Percentiles rank a stretch among this genome's conserved stretches.
Conservation (phyloP, 1,140 invertebrate genomes). For the Drosophila ogumai region DNA sequence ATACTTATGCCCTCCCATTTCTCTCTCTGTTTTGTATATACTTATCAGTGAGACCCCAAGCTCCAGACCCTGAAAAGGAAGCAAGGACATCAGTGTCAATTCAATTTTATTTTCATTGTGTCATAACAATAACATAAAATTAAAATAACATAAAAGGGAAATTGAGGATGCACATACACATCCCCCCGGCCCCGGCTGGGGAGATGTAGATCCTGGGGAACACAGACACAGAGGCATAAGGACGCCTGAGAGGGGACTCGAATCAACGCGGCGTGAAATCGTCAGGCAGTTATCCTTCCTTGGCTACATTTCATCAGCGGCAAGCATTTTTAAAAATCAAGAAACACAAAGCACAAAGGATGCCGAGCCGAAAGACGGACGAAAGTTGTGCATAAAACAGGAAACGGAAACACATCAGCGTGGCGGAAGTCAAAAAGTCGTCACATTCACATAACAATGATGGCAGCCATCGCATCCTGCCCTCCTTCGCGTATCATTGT, state of each 20-base stretch:
- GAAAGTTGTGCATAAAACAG: conserved; percentile 79
- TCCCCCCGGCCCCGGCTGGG: neutral
- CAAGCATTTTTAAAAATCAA: conserved; percentile 52
- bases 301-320: conserved; percentile 71
- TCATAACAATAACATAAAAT: conserved; percentile 85
- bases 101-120: conserved; percentile 85
- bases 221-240: neutral
- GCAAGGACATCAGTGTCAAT: conserved; percentile 80
- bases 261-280: conserved; percentile 84
- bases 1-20: too few relatives aligned
- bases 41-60: conserved; percentile 36
- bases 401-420: conserved; percentile 85
- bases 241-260: neutral
- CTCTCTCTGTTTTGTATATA: conserved; percentile 25
- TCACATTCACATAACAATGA: conserved; percentile 85
- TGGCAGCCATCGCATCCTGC: conserved; percentile 57
- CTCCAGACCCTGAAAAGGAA: conserved; percentile 20
- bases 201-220: conserved; percentile 8
- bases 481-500: conserved; percentile 43
- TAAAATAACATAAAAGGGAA: conserved; percentile 85
- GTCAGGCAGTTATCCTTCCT: conserved; percentile 67
- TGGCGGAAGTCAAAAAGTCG: conserved; percentile 84
- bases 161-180: conserved; percentile 74
- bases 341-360: conserved; percentile 26
- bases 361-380: conserved; percentile 34